Evolutionary conservation across 1,140 invertebrate genomes (phyloP), one percentile per base, ranked within the genome.

Genomic region (Trichogramma pretiosum): DNA sequence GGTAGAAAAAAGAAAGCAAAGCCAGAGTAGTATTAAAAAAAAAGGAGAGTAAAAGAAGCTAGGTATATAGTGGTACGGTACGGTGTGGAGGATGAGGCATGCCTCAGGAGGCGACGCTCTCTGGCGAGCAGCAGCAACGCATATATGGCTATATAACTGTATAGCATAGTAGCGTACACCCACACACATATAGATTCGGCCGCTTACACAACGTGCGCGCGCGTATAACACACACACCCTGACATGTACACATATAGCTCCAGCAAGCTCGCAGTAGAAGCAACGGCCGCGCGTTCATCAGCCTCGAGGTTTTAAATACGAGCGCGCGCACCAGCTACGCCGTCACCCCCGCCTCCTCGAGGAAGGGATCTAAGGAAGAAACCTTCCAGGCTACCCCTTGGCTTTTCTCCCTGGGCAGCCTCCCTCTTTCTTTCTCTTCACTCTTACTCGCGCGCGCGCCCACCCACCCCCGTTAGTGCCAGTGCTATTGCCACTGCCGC

Each of bases 251-350:
- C 18, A 1, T 36, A 45, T 28, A 13, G 28, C 28, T 17, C 5
- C 41, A 32, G 35, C 48, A 19, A 24, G 67, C 65, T 68, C 67
- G 68, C 70, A 66, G 66, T n/a, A n/a, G n/a, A n/a, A n/a, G n/a
- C n/a, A n/a, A n/a, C n/a, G n/a, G n/a, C 24, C 24, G 24, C 67
- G 63, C 66, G 69, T 72, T 72, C 69, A 72, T 72, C 69, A 70
- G 69, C 69, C 69, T 63, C 67, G 67, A 70, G 65, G 65, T 70
- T 72, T 72, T 64, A 28, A 28, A 28, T 28, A 68, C 66, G 65
- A 59, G 67, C 64, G 67, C 67, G 24, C 24, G n/a, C n/a, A n/a
- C n/a, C n/a, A 66, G 65, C 63, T 60, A 65, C 64, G 58, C 66
- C 56, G 48, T 52, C 56, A 53, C 55, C 56, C 49, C 24, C 52